Base-by-base conservation (phyloP, 2,888 invertebrate species). In the Erebia aethiops region DNA sequence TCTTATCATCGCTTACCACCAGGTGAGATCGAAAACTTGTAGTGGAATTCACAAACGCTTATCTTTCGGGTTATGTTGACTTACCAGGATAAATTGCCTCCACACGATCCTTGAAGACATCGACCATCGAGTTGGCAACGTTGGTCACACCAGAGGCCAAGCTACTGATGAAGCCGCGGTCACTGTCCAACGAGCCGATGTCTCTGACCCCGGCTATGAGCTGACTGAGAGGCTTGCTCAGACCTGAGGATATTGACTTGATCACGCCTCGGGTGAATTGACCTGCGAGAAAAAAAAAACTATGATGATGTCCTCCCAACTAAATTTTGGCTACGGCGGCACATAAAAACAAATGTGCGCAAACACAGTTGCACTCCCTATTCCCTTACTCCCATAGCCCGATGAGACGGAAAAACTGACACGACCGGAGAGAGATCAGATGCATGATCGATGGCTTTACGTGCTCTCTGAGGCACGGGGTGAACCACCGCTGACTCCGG, bases 161-260 rank as follows among this genome's bases (percentile, higher is more conserved):
- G 54, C 91, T 91, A 72, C 81, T 80, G 73, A 95, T 90, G 79
- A 95, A 94, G 3, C 94, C 92, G 11, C 94, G 88, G 84, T 96
- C 95, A 41, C 94, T 94, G 87, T 96, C 95, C 80, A 96, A 82
- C 3, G 95, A 95, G 1, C 95, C 95, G 21, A 95, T 92, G 78
- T 93, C 94, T 1, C 85, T 78, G 35, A 82, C 90, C 0, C 95
- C 92, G 0, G 95, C 91, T 92, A 95, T 95, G 72, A 95, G 84
- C 79, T 94, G 92, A 60, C 94, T 95, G 26, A 95, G 91, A 0
- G 94, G 91, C 73, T 92, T 91, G 84, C 85, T 83, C 46, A 94
- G 81, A 0, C 93, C 91, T 0, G 87, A 79, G 0, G 92, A 91
- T 51, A 93, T 88, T 1, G 85, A 78, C 77, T 93, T 93, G 11